Base-by-base conservation (phyloP, 2,888 invertebrate genomes). In the Lepetodrilus schrolli region DNA sequence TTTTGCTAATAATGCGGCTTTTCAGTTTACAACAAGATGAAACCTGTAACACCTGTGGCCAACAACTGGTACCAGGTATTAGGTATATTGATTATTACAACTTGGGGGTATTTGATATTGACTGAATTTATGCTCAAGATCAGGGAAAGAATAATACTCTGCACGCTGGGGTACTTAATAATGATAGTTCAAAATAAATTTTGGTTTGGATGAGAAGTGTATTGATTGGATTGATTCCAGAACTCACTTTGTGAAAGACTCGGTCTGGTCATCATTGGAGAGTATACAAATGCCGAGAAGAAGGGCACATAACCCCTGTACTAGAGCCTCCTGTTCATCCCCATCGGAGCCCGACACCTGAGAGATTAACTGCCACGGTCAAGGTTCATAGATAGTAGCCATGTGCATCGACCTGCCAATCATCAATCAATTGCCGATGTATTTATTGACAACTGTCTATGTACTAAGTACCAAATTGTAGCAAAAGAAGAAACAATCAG, bases 231-330 rank as follows among this genome's bases (percentile, higher is more conserved):
- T n/a, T n/a, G n/a, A n/a, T n/a, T n/a, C n/a, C 34, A 4, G 10
- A 17, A 82, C 82, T 79, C 76, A 85, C 84, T 83, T 83, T 70
- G 83, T 84, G 72, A 86, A 87, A 0, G 85, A 82, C 72, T 88
- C 87, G 51, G 88, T 87, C 73, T 89, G 86, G 70, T 90, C 89
- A 81, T 87, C 86, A 82, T 90, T 90, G 80, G 80, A 88, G 36
- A 87, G 82, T 58, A 98, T 93, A 90, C 97, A 97, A 71, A 98
- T 93, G 0, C 97, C 98, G 87, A 99, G 94, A 1, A 98, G 92
- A 90, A 98, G 96, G 1, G 99, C 97, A 87, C 96, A 95, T 80
- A 97, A 92, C 1, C 96, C 96, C 87, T 96, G 95, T 47, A 98
- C 93, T 26, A 98, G 92, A 87, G 94, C 94, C 89, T 98, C 98